Percentiles rank a stretch among this genome's conserved stretches.
Evolutionary conservation across 1,140 invertebrate species (phyloP).

Genomic region (Chironomus tepperi): DNA sequence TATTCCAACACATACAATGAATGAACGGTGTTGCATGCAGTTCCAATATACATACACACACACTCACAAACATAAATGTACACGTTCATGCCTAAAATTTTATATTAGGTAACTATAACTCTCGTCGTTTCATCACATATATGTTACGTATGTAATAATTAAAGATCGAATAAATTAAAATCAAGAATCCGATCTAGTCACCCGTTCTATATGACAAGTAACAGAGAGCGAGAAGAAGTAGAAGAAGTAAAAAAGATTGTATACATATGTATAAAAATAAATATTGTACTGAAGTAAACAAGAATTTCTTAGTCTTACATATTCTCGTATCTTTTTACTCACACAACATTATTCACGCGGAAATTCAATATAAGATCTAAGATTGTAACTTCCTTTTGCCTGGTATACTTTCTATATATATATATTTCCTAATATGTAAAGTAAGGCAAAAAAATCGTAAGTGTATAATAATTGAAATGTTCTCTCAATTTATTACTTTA

Average conservation of each 20-base stretch:
- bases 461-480: too few relatives aligned
- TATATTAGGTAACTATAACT: neutral
- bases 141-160: too few relatives aligned
- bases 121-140: too few relatives aligned
- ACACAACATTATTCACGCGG: conserved; percentile 8
- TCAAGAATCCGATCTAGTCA: too few relatives aligned
- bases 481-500: too few relatives aligned
- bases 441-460: too few relatives aligned
- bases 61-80: neutral
- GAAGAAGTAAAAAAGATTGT: neutral
- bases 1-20: neutral
- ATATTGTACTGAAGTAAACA: neutral
- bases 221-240: neutral
- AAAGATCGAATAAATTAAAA: too few relatives aligned
- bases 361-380: neutral
- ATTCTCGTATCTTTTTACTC: neutral
- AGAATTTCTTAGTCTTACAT: neutral
- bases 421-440: too few relatives aligned
- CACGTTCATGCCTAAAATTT: neutral
- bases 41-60: neutral
- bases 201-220: neutral
- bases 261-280: neutral
- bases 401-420: neutral
- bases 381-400: conserved; percentile 3
- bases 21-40: neutral